A percentile compares a stretch with the other conserved stretches of the same genome.
phyloP scores from a whole-genome alignment of 2,888 invertebrate genomes.

The Ganaspis brasiliensis region DNA sequence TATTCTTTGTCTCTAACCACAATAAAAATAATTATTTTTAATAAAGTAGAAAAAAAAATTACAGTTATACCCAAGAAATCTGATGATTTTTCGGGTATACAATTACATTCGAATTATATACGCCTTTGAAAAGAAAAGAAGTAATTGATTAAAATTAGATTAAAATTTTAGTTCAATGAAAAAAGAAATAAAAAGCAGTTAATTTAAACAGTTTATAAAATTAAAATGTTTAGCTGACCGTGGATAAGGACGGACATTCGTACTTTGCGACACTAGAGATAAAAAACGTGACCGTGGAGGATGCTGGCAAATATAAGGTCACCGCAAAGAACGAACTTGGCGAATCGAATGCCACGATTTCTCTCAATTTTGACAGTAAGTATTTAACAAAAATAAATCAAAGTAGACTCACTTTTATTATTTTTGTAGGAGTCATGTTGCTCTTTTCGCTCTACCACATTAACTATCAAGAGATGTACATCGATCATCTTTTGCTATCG shows the following conservation, averaged over 20 bases:
- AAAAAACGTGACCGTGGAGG: constrained; percentile 96
- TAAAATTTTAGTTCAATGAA: neutral
- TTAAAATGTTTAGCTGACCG: constrained; percentile 86
- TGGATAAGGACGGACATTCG: constrained; percentile 95
- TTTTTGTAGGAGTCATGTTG: constrained; percentile 28
- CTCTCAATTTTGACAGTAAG: constrained; percentile 99
- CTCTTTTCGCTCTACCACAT: constrained; percentile 53
- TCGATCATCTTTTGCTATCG: constrained; percentile 69
- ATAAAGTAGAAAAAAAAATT: neutral
- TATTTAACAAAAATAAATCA: constrained; percentile 71
- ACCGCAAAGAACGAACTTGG: constrained; percentile 98
- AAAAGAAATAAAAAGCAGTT: neutral
- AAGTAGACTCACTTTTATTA: constrained; percentile 34
- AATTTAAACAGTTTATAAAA: neutral
- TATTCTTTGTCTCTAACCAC: no score
- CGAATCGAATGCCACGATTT: constrained; percentile 98
- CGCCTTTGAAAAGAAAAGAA: no score
- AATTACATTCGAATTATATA: no score
- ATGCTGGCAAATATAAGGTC: constrained; percentile 98
- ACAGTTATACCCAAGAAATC: no score
- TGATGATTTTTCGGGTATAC: no score
- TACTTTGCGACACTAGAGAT: constrained; percentile 97
- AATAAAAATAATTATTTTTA: neutral
- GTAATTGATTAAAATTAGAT: no score
- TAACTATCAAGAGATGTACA: constrained; percentile 76